Conservation (phyloP, 2,888 invertebrate species). For the Galerucella nymphaeae region DNA sequence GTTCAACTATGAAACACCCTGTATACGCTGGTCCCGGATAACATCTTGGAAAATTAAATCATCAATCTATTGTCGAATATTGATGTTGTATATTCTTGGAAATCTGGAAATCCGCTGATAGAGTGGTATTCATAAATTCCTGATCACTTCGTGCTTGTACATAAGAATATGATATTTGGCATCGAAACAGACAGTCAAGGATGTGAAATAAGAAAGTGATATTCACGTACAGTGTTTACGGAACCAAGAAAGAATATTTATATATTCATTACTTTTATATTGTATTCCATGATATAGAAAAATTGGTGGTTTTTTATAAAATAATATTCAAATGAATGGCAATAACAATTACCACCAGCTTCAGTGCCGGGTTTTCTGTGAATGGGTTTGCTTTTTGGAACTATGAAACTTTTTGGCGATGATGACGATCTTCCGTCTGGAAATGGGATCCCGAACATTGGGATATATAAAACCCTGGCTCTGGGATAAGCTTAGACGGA, state of each 20-base stretch:
- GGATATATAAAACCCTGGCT: no score
- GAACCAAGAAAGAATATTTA: background rate
- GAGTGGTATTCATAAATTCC: slow-evolving; percentile 54
- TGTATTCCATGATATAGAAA: background rate
- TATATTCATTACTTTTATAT: no score
- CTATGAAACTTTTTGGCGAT: no score
- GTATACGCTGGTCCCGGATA: background rate
- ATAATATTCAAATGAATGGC: no score
- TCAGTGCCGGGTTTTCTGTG: no score
- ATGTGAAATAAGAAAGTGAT: background rate
- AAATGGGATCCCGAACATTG: no score
- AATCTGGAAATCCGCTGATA: slow-evolving; percentile 48
- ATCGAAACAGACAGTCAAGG: slow-evolving; percentile 52
- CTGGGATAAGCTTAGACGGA: no score
- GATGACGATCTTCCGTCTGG: no score
- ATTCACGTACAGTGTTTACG: background rate
- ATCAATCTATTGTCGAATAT: slow-evolving; percentile 35
- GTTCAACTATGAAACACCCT: no score
- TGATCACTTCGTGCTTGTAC: slow-evolving; percentile 57
- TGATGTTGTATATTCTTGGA: slow-evolving; percentile 41
- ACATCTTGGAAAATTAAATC: slow-evolving; percentile 11
- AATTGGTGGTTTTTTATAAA: no score
- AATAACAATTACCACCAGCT: no score
- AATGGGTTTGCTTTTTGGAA: no score
- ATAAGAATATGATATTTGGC: slow-evolving; percentile 57